phyloP scores from a whole-genome alignment of 2,113 vertebrate genomes.

The Strix aluco region DNA sequence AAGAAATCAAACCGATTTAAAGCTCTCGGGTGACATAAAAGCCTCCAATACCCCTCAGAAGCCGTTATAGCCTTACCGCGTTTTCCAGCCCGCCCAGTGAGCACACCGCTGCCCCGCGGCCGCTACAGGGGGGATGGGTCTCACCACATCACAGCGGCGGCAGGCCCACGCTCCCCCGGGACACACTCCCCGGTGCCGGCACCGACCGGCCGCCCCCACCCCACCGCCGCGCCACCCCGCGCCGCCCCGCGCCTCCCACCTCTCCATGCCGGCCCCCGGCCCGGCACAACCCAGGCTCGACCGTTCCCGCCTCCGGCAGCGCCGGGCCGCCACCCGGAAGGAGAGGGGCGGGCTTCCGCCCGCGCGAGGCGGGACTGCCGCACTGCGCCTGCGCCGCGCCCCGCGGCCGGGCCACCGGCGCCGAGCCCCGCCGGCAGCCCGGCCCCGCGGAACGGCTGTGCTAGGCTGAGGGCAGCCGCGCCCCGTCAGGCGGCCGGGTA shows the following conservation, averaged over 20 bases:
- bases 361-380: rapidly evolving
- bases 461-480: too few species aligned
- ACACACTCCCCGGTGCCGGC: too few species aligned
- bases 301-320: slow-evolving; percentile 7
- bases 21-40: not conserved
- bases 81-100: not conserved
- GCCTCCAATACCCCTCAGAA: not conserved
- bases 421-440: rapidly evolving
- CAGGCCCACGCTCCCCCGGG: too few species aligned
- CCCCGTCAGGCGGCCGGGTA: too few species aligned
- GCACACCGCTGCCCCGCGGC: not conserved
- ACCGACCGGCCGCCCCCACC: too few species aligned
- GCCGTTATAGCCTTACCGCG: not conserved
- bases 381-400: not conserved
- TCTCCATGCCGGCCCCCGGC: not conserved
- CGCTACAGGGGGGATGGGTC: not conserved
- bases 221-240: too few species aligned
- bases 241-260: not conserved
- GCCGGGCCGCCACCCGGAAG: not conserved
- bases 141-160: not conserved
- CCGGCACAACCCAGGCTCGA: not conserved
- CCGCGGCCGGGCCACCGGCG: too few species aligned
- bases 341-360: not conserved
- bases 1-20: not conserved
- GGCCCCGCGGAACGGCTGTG: not conserved